A percentile compares a stretch with the other conserved stretches of the same genome.
These are phyloP conservation scores for Tarsius wallacei DNA, from an alignment of 2,797 vertebrate species.

Conservation along the genomic window DNA sequence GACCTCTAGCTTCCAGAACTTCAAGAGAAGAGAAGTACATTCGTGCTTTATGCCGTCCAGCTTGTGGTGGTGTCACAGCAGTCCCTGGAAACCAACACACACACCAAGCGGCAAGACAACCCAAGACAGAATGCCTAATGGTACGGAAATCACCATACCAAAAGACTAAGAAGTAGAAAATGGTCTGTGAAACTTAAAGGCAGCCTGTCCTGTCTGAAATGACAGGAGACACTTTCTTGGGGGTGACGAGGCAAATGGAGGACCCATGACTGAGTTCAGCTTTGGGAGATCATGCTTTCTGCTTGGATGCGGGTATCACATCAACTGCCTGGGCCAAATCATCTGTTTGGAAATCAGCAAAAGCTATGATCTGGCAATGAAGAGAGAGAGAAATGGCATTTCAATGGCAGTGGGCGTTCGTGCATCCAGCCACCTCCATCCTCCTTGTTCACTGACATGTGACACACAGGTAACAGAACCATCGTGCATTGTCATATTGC, in stretches of 20 bases:
- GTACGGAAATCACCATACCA: background rate
- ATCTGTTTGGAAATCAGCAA: background rate
- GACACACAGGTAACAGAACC: background rate
- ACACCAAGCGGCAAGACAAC: background rate
- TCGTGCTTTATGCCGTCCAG: background rate
- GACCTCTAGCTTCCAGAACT: background rate
- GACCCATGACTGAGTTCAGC: background rate
- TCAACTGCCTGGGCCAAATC: background rate
- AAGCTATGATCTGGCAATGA: background rate
- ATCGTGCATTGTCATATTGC: background rate
- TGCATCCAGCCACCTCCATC: too few species aligned
- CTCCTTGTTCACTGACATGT: background rate
- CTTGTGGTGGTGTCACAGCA: too few species aligned
- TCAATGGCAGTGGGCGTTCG: fast-evolving
- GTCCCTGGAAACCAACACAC: fast-evolving
- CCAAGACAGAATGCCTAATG: fast-evolving
- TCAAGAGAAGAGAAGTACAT: background rate
- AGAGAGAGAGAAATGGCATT: too few species aligned
- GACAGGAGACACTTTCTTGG: background rate
- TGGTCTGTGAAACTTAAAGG: background rate
- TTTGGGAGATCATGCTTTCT: background rate
- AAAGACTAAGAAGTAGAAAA: fast-evolving
- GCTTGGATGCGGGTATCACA: background rate
- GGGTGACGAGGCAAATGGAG: background rate
- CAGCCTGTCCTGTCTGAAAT: fast-evolving